These are phyloP conservation scores for Urocolius indicus DNA, from an alignment of 2,113 vertebrate genomes.

Conservation along the genomic window DNA sequence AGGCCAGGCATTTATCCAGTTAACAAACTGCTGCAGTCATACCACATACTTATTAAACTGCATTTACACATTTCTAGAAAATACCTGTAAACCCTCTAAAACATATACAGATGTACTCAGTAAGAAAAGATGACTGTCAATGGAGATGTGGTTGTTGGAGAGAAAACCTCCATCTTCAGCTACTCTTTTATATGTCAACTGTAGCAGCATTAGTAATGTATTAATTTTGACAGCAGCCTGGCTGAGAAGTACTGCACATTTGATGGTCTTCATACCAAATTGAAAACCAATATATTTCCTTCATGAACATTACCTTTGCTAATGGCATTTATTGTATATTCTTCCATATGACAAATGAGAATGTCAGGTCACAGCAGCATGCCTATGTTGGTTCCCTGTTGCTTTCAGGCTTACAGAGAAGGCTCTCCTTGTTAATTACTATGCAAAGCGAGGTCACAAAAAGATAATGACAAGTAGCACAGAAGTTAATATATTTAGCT, in stretches of 20 bases:
- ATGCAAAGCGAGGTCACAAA: conserved; percentile 56
- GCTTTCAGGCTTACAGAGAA: conserved; percentile 55
- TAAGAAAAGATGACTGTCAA: neutral
- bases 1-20: neutral
- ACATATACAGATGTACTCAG: neutral
- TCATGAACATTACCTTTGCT: conserved; percentile 66
- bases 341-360: conserved; percentile 66
- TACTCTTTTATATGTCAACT: conserved; percentile 7
- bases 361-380: conserved; percentile 75
- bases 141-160: neutral
- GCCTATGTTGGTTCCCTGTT: conserved; percentile 57
- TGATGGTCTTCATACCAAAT: conserved; percentile 60
- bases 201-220: conserved; percentile 58
- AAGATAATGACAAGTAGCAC: neutral
- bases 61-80: neutral
- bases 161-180: neutral
- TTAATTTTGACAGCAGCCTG: conserved; percentile 69
- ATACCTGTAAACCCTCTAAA: neutral
- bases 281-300: conserved; percentile 74
- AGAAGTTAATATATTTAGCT: conserved; percentile 17
- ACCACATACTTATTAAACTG: neutral
- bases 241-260: conserved; percentile 38
- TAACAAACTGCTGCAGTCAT: neutral
- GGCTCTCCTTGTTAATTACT: conserved; percentile 62
- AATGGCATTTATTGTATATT: conserved; percentile 77